Percentiles rank a stretch among this genome's conserved stretches.
These are phyloP conservation scores for Leptopilina clavipes DNA, from an alignment of 1,140 invertebrate genomes.

Conservation along the genomic window DNA sequence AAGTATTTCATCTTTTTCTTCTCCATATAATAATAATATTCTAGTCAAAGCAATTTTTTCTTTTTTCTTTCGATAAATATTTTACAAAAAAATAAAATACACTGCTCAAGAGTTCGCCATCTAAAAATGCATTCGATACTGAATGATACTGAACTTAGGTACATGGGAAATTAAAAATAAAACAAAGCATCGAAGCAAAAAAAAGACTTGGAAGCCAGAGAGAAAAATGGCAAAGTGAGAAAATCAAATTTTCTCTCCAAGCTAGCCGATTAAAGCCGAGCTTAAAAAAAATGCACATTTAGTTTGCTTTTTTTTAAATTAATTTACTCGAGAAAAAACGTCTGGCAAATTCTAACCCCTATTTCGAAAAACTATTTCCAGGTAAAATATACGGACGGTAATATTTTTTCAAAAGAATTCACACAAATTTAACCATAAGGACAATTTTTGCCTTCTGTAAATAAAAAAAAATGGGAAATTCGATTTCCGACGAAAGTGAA, in stretches of 20 bases:
- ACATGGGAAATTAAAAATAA: neutral
- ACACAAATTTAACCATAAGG: slow-evolving; percentile 10
- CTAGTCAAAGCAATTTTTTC: too few relatives aligned
- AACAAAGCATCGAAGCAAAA: slow-evolving; percentile 4
- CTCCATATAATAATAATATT: too few relatives aligned
- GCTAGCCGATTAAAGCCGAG: neutral
- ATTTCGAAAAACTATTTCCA: neutral
- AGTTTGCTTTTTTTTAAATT: neutral
- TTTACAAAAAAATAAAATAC: neutral
- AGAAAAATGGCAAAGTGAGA: neutral
- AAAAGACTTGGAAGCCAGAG: neutral
- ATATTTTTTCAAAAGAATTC: neutral
- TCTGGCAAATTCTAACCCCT: neutral
- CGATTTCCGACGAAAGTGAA: neutral
- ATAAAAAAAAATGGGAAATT: neutral
- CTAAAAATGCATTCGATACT: neutral
- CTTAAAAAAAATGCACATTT: neutral
- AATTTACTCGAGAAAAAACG: neutral
- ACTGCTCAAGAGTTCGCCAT: neutral
- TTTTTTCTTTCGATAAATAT: neutral
- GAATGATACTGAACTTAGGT: too few relatives aligned
- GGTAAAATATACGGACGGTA: neutral
- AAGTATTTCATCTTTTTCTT: neutral
- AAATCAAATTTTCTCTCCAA: neutral
- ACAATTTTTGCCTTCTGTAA: neutral